Conservation (phyloP, 2,797 vertebrate genomes). For the Acanthornis magna region DNA sequence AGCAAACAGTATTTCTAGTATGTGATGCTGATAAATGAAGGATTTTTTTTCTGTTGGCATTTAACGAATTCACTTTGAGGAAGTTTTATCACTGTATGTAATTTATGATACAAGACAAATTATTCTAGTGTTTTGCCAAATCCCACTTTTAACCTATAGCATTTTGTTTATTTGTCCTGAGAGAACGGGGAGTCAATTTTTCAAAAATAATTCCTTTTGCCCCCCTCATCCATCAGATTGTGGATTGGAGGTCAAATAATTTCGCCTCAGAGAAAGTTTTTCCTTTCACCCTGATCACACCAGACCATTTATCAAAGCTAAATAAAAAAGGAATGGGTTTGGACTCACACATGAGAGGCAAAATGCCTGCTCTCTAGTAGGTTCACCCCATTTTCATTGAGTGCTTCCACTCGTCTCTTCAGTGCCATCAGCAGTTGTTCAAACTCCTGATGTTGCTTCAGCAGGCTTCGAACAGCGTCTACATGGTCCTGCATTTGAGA, state of each 20-base stretch:
- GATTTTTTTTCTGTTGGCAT: neutral
- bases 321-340: neutral
- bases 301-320: neutral
- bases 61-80: neutral
- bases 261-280: neutral
- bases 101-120: neutral
- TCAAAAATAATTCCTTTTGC: neutral
- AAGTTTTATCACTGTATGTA: neutral
- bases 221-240: neutral
- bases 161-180: neutral
- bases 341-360: constrained; percentile 73
- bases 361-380: constrained; percentile 75
- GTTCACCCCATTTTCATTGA: constrained; percentile 72
- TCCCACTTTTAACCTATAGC: neutral
- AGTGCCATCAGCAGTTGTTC: constrained; percentile 76
- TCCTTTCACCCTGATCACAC: neutral
- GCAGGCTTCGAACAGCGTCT: constrained; percentile 78
- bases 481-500: constrained; percentile 79
- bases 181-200: neutral
- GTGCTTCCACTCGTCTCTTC: constrained; percentile 71
- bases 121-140: neutral
- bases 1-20: neutral
- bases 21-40: neutral
- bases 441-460: constrained; percentile 84
- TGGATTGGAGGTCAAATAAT: neutral